Evolutionary conservation across 2,888 invertebrate species (phyloP).

Genomic region (Amphipoea lucens): DNA sequence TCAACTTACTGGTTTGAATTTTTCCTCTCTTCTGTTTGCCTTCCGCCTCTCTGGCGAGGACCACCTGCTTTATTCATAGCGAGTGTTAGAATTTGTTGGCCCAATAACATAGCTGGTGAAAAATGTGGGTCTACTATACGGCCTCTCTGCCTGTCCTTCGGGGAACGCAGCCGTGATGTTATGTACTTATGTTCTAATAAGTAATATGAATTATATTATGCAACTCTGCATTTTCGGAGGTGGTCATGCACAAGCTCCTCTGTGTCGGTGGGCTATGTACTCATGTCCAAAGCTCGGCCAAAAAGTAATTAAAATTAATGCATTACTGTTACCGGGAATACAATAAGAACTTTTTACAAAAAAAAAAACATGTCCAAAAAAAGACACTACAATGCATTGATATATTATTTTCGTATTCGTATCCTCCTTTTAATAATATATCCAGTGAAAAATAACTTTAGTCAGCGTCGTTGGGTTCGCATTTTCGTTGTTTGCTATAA

Average conservation of each 20-base stretch:
- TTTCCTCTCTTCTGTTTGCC: background rate
- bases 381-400: too few relatives aligned
- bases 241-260: background rate
- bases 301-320: background rate
- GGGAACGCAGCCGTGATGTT: background rate
- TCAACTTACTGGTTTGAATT: conserved; percentile 75
- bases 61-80: too few relatives aligned
- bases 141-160: background rate
- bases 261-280: background rate
- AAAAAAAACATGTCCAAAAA: too few relatives aligned
- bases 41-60: background rate
- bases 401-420: too few relatives aligned
- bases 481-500: too few relatives aligned
- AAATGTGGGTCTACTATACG: background rate
- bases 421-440: too few relatives aligned
- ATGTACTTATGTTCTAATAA: too few relatives aligned
- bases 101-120: background rate
- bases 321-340: background rate
- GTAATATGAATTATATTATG: too few relatives aligned
- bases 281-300: background rate
- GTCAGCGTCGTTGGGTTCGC: too few relatives aligned
- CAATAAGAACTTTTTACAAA: too few relatives aligned
- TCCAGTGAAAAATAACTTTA: too few relatives aligned
- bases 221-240: background rate
- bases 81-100: background rate